Conservation (phyloP, 2,113 vertebrate genomes). For the Psophia crepitans region DNA sequence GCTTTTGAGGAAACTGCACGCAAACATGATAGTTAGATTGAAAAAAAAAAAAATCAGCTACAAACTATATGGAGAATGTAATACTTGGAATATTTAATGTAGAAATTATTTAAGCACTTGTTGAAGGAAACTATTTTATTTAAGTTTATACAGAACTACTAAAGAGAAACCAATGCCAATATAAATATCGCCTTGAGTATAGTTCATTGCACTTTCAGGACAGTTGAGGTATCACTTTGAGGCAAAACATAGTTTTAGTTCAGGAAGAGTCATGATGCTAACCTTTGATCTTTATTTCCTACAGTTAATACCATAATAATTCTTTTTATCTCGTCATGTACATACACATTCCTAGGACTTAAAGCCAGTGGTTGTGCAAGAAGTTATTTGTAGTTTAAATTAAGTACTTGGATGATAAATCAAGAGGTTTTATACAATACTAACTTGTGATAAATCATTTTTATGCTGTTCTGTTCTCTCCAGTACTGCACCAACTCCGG, state of each 20-base stretch:
- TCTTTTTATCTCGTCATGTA: constrained; percentile 49
- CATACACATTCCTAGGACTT: constrained; percentile 32
- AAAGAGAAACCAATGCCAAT: background rate
- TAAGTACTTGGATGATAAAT: constrained; percentile 37
- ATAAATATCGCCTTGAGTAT: background rate
- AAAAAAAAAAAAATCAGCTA: background rate
- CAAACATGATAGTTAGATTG: background rate
- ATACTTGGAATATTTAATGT: background rate
- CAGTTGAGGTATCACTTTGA: constrained; percentile 40
- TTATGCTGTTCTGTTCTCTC: constrained; percentile 1
- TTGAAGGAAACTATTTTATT: background rate
- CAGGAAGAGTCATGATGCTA: constrained; percentile 38
- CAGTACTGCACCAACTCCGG: background rate
- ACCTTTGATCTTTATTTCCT: constrained; percentile 66
- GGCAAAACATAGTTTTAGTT: constrained; percentile 23
- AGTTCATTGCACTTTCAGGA: constrained; percentile 21
- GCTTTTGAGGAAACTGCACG: background rate
- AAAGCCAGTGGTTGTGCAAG: constrained; percentile 42
- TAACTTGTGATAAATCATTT: constrained; percentile 42
- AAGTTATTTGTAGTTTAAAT: constrained; percentile 53
- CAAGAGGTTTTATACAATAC: constrained; percentile 19
- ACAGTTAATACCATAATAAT: constrained; percentile 54
- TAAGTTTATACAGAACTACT: background rate
- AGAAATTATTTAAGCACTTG: background rate
- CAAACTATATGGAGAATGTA: background rate